These are phyloP conservation scores for Coecobrya sp. DNA, from an alignment of 2,888 invertebrate genomes.

Conservation along the genomic window DNA sequence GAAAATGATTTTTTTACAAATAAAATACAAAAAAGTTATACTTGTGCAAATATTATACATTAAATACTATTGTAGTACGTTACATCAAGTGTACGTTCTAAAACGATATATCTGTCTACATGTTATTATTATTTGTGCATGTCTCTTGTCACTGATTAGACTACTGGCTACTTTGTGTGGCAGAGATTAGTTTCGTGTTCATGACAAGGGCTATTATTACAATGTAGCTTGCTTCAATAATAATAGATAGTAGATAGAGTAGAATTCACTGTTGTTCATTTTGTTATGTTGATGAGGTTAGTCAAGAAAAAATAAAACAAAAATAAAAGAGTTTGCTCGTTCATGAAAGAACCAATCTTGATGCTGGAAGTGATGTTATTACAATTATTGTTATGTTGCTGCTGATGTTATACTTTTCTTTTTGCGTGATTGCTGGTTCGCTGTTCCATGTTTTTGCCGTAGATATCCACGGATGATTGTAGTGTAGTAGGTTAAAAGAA, in stretches of 20 bases:
- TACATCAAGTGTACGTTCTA: not conserved
- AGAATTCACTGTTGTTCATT: not conserved
- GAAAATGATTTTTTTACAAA: not conserved
- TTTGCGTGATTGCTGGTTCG: not conserved
- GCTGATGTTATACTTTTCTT: not conserved
- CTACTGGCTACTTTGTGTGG: no score
- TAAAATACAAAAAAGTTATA: not conserved
- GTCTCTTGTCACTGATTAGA: not conserved
- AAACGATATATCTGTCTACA: no score
- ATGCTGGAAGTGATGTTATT: not conserved
- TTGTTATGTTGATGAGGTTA: not conserved
- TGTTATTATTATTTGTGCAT: no score
- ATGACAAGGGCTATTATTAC: not conserved
- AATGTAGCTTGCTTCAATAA: not conserved
- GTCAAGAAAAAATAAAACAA: not conserved
- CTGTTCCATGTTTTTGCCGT: not conserved
- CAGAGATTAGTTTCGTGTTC: not conserved
- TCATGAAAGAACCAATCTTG: not conserved
- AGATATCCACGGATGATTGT: not conserved
- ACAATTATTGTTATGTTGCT: not conserved
- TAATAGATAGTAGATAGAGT: no score
- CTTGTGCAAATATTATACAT: conserved; percentile 13
- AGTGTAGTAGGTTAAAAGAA: not conserved
- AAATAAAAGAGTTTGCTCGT: not conserved
- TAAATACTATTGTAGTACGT: no score